These are phyloP conservation scores for Osmerus mordax DNA, from an alignment of 2,113 vertebrate species.

Conservation along the genomic window DNA sequence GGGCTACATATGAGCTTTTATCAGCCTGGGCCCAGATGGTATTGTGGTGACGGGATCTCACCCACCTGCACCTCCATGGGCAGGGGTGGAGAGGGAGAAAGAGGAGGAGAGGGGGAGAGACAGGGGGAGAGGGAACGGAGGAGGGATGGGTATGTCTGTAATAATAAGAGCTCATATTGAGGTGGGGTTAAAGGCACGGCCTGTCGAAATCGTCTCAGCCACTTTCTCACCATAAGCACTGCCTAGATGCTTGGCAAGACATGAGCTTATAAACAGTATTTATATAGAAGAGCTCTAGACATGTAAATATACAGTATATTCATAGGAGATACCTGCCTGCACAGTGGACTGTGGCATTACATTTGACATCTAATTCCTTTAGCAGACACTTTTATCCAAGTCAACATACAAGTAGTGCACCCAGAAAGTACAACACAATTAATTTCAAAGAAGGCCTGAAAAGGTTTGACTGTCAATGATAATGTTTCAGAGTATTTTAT, in stretches of 20 bases:
- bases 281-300: too few species aligned
- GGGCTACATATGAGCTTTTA: conserved; percentile 73
- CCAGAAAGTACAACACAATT: too few species aligned
- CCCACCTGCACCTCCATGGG: conserved; percentile 33
- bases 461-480: too few species aligned
- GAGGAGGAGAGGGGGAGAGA: neutral
- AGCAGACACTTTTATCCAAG: too few species aligned
- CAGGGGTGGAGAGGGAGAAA: conserved; percentile 1
- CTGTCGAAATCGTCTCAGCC: conserved; percentile 8
- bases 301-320: too few species aligned
- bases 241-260: neutral
- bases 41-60: conserved; percentile 41
- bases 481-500: too few species aligned
- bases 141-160: neutral
- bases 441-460: too few species aligned
- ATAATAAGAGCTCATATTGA: conserved; percentile 16
- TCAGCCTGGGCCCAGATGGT: conserved; percentile 72
- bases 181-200: conserved; percentile 28
- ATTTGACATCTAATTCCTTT: too few species aligned
- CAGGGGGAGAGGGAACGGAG: neutral
- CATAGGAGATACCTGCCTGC: too few species aligned
- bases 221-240: neutral
- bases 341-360: too few species aligned
- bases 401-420: too few species aligned
- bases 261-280: too few species aligned